Evolutionary conservation across 2,888 invertebrate species (phyloP), one percentile per base, ranked within the genome.

Genomic region (Pseudococcus longispinus): DNA sequence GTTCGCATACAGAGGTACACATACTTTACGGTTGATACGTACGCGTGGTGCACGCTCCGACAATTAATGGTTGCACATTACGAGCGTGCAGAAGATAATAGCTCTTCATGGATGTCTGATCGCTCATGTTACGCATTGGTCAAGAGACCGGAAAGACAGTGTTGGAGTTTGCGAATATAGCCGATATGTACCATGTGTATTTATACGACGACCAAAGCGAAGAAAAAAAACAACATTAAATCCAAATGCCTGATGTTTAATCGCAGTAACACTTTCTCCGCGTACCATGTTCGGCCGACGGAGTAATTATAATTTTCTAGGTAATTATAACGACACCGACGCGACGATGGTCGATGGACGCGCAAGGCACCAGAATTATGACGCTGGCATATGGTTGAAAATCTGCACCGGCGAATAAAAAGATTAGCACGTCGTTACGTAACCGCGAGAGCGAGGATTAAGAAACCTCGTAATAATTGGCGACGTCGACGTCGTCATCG

Each of bases 31-130:
- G n/a, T 70, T 2, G 26, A 29, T 26, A 70, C 29, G 29, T 29
- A 29, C 29, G 70, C 70, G 60, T 60, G 29, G 29, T 70, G 29
- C 29, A 70, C 70, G 70, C 70, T 70, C 13, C 29, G 70, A 70
- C 70, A 70, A 70, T 70, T 70, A 70, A 32, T 70, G 70, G 70
- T 70, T 70, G 70, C 70, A 70, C 70, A 29, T 70, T 70, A 70
- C 70, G 70, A 70, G 20, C 60, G 2, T 23, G 60, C 29, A 70
- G 29, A 29, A 32, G 29, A 70, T 60, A 23, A 60, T 70, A 29
- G 70, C 29, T 70, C 29, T 70, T 26, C 70, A 32, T 70, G 26
- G 70, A 70, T 29, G 70, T 18, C 60, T 70, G 70, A 32, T 70
- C 32, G 18, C 60, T 60, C 20, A 9, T 23, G 60, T 23, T 60